Evolutionary conservation across 2,797 vertebrate genomes (phyloP), one percentile per base, ranked within the genome.

Genomic region (Lacerta bilineata): DNA sequence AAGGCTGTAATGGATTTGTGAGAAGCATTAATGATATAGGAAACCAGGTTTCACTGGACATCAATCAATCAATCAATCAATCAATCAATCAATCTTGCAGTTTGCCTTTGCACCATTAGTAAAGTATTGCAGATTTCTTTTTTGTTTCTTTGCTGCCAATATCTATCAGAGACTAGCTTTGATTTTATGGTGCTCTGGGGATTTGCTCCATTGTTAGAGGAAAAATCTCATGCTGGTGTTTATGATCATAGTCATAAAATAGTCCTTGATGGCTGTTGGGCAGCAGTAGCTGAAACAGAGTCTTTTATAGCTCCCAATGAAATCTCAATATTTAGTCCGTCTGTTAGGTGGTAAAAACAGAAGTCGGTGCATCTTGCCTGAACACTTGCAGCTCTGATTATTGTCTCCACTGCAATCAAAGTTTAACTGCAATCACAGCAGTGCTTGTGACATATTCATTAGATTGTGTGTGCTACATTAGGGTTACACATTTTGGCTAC

Each of bases 211-310:
- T 91, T 91, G 87, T 91, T 91, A 90, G 79, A 78, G 61, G 27
- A 36, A 86, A 61, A 89, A 91, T 93, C 91, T 93, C 94, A 89
- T 92, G 91, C 84, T 92, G 72, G 77, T 88, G 80, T 89, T 92
- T 91, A 55, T 85, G 91, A 77, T 80, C 87, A 79, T 80, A 88
- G 55, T 78, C 74, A 89, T 90, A 93, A 92, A 95, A 64, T 68
- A 84, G 80, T 41, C 85, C 88, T 59, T 90, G 91, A 93, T 88
- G 91, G 64, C 90, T 91, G 79, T 90, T 93, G 66, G 81, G 91
- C 43, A 86, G 27, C 7, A 93, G 25, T n/a, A 84, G 80, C 76
- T 77, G 69, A 81, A 93, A 86, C 59, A 74, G 18, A 64, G 33
- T 90, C 59, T 88, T 92, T 92, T 86, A 90, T 92, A 81, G 10